Percentiles rank a stretch among this genome's conserved stretches.
Conservation (phyloP, 2,113 vertebrate species). For the Urocynchramus pylzowi region DNA sequence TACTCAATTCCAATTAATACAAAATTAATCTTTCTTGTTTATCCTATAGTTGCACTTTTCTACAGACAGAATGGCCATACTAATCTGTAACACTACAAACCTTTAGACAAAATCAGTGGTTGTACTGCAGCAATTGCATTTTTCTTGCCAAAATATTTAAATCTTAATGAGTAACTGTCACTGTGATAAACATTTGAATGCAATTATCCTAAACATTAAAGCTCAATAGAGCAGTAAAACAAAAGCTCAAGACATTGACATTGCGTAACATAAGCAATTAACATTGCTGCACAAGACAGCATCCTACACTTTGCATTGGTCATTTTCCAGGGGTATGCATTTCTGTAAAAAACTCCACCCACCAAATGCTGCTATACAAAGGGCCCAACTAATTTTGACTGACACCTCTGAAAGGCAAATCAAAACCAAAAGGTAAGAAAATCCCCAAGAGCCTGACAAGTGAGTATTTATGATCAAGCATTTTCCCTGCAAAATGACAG, state of each 20-base stretch:
- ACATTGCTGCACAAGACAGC: too few species aligned
- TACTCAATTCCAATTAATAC: neutral
- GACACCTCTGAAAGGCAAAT: neutral
- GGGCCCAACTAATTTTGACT: neutral
- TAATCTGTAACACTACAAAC: neutral
- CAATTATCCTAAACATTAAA: neutral
- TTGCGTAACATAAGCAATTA: too few species aligned
- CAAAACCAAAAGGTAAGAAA: neutral
- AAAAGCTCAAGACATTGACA: neutral
- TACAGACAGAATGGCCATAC: neutral
- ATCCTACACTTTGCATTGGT: neutral
- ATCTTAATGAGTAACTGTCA: neutral
- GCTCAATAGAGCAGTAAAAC: neutral
- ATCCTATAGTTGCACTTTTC: neutral
- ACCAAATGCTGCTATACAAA: neutral
- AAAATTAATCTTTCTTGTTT: neutral
- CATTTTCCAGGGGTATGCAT: neutral
- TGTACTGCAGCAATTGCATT: neutral
- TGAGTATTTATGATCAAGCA: neutral
- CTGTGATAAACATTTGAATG: neutral
- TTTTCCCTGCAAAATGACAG: neutral
- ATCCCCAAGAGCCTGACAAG: neutral
- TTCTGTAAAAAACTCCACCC: neutral
- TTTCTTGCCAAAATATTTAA: neutral
- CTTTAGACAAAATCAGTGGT: neutral